Percentiles rank a stretch among this genome's conserved stretches.
Conservation (phyloP, 2,113 vertebrate genomes). For the Corythoichthys intestinalis region DNA sequence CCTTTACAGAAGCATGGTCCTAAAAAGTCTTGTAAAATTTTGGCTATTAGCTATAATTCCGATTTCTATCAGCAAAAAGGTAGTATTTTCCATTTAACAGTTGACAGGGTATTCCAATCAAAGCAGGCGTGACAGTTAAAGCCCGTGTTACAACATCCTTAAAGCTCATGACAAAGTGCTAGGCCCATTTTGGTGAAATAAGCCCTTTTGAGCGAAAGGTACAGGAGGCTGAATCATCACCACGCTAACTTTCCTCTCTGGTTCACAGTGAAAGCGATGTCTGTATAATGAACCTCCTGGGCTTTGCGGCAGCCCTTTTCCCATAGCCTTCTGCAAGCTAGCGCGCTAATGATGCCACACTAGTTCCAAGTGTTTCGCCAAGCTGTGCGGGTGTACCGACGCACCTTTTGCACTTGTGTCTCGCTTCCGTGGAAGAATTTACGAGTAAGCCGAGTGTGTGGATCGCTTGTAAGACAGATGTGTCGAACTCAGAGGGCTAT, state of each 20-base stretch:
- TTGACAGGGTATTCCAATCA: too few relatives aligned
- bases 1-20: not conserved
- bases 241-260: conserved; percentile 59
- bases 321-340: conserved; percentile 63
- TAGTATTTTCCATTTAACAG: too few relatives aligned
- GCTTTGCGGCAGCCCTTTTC: conserved; percentile 65
- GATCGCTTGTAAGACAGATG: not conserved
- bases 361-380: conserved; percentile 54
- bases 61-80: not conserved
- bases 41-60: not conserved
- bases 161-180: conserved; percentile 43
- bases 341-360: conserved; percentile 65
- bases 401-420: conserved; percentile 6
- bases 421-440: not conserved
- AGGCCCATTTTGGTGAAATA: conserved; percentile 48
- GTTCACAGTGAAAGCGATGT: conserved; percentile 61
- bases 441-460: not conserved
- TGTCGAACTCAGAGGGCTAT: not conserved
- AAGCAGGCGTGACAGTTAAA: not conserved
- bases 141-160: conserved; percentile 14
- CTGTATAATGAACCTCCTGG: conserved; percentile 74
- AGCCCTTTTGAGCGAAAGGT: conserved; percentile 62
- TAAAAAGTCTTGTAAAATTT: not conserved
- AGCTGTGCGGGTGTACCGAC: too few relatives aligned
- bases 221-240: conserved; percentile 65